Evolutionary conservation across 2,888 invertebrate species (phyloP), one percentile per base, ranked within the genome.

Genomic region (Cheilosia vernalis): DNA sequence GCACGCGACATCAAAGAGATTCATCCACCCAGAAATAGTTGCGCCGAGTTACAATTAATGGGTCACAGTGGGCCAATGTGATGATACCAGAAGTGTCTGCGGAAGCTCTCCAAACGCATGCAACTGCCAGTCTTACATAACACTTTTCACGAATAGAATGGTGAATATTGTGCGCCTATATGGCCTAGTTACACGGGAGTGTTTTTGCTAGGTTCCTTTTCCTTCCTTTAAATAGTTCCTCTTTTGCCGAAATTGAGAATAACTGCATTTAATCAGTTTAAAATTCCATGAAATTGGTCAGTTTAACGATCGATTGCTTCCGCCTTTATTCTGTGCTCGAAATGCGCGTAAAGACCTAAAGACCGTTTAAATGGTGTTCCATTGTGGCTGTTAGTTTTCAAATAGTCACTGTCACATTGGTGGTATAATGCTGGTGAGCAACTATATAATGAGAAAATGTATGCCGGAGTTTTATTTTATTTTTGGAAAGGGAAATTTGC

Each of bases 21-120:
- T 51, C 80, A 73, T 15, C 67, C 79, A 72, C 33, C 64, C 80
- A 80, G 66, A 80, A 79, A 72, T 69, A 63, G 33, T 60, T 56
- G 66, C 19, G 27, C 40, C 27, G n/a, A 67, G 21, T 51, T 51
- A 27, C 33, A 19, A 40, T 24, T 47, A 56, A 44, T 37, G 66
- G 7, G 24, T n/a, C 27, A 21, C 51, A 40, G 15, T 33, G 44
- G 19, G 24, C 60, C 60, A 58, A 40, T 58, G 51, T 33, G 44
- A 3, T 15, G 15, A 49, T 47, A 77, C 67, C 58, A 60, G 51
- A 53, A 77, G 67, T 49, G 33, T 69, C 37, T 69, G 77, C 69
- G 77, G 78, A 79, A 64, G 51, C 58, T 42, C 3, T 15, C 44
- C 30, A 56, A 37, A 53, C 4, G 13, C 63, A 74, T 17, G 55